Percentiles rank a stretch among this genome's conserved stretches.
Conservation (phyloP, 2,888 invertebrate species). For the Ephialtes manifestator region DNA sequence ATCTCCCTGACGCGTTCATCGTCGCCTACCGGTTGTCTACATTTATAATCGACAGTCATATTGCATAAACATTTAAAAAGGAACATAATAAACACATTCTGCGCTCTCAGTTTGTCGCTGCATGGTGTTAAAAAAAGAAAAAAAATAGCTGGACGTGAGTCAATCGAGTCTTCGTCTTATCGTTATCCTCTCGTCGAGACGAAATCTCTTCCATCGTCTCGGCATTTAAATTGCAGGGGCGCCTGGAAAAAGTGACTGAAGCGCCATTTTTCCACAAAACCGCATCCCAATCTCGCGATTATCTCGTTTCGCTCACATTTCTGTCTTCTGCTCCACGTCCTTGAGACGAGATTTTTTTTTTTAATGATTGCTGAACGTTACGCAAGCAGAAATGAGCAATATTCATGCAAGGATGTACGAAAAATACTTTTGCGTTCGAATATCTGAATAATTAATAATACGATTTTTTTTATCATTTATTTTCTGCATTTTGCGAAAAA, state of each 20-base stretch:
- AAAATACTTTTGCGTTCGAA: background rate
- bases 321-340: background rate
- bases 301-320: conserved; percentile 7
- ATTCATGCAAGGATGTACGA: background rate
- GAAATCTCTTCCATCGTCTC: background rate
- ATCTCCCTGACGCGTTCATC: conserved; percentile 74
- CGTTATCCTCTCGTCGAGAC: conserved; percentile 38
- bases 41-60: conserved; percentile 64
- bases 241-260: background rate
- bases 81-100: background rate
- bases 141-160: conserved; percentile 32
- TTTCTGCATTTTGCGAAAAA: no score
- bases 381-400: background rate
- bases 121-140: conserved; percentile 26
- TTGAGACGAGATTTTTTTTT: background rate
- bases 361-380: background rate
- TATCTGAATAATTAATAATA: background rate
- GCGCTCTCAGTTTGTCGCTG: conserved; percentile 28
- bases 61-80: background rate
- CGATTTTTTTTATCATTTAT: background rate
- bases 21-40: conserved; percentile 74
- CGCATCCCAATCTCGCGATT: background rate
- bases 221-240: background rate
- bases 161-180: conserved; percentile 33
- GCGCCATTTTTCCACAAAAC: background rate